Conservation (phyloP, 2,113 vertebrate genomes). For the Eubucco bourcierii region DNA sequence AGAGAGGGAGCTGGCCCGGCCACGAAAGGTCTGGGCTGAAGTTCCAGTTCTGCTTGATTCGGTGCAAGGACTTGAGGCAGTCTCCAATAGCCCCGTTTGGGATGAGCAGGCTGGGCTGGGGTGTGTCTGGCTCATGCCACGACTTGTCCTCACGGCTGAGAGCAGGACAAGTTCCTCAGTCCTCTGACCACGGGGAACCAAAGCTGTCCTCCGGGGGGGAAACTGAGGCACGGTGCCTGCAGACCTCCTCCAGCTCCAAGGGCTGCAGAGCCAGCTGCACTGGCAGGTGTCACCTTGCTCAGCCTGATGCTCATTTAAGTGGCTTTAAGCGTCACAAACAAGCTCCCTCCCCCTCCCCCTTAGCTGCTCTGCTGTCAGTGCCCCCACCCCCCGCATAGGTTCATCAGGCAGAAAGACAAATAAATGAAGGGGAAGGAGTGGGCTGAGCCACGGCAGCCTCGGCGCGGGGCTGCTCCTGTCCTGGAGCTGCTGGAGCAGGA, state of each 20-base stretch:
- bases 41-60: background rate
- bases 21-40: background rate
- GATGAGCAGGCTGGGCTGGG: background rate
- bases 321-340: background rate
- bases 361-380: background rate
- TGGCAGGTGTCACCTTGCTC: background rate
- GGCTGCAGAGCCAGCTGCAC: background rate
- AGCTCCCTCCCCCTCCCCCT: background rate
- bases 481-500: background rate
- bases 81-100: accelerated
- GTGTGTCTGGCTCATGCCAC: background rate
- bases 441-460: background rate
- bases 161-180: accelerated
- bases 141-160: accelerated
- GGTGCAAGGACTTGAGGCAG: background rate
- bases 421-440: background rate
- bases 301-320: background rate
- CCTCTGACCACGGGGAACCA: background rate
- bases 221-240: background rate
- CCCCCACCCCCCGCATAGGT: accelerated
- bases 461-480: accelerated
- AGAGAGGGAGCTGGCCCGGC: background rate
- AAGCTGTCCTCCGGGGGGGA: background rate
- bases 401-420: background rate
- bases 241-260: accelerated